phyloP scores from a whole-genome alignment of 2,888 invertebrate genomes.

The Eustalomyia histrio region DNA sequence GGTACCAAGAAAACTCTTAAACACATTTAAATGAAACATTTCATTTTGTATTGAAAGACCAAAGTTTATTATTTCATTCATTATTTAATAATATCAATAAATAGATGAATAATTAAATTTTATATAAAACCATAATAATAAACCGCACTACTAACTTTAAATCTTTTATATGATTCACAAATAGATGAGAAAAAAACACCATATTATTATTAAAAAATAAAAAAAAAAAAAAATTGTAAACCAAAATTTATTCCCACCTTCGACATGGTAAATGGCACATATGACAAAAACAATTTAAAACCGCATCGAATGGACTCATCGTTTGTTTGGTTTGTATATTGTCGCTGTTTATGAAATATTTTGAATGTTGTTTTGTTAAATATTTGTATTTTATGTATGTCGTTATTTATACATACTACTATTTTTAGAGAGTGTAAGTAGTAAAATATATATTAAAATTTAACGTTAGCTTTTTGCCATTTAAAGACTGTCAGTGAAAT shows the following conservation, averaged over 20 bases:
- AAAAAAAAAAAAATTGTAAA: constrained; percentile 23
- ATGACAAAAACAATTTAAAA: constrained; percentile 71
- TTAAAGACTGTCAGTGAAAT: neutral
- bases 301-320: constrained; percentile 71
- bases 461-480: constrained; percentile 31
- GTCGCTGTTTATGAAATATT: constrained; percentile 2
- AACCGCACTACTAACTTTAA: constrained; percentile 22
- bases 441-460: constrained; percentile 39
- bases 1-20: too few relatives aligned
- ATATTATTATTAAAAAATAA: constrained; percentile 18
- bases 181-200: constrained; percentile 5
- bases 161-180: constrained; percentile 41
- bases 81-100: constrained; percentile 17
- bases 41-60: neutral
- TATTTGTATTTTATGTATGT: constrained; percentile 38
- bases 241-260: constrained; percentile 67
- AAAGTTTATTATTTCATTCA: neutral
- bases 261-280: constrained; percentile 70
- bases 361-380: constrained; percentile 24
- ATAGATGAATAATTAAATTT: constrained; percentile 1
- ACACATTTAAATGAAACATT: too few relatives aligned
- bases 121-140: constrained; percentile 13
- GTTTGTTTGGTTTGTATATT: constrained; percentile 49
- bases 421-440: constrained; percentile 21
- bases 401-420: constrained; percentile 3